Evolutionary conservation across 2,113 vertebrate genomes (phyloP).

Genomic region (Pomatostomus ruficeps): DNA sequence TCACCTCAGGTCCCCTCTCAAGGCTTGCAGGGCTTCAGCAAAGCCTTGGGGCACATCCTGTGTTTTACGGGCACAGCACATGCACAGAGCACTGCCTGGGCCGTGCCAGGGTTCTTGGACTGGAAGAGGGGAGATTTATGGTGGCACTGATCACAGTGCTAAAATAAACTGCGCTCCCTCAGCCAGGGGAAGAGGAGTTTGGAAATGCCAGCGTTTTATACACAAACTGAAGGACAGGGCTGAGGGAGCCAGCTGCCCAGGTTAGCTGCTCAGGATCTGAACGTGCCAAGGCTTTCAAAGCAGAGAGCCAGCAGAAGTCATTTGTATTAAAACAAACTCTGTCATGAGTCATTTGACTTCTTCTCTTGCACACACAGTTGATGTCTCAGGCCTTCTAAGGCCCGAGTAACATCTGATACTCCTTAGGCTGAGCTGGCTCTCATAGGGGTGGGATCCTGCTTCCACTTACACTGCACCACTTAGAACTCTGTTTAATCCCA

Average conservation of each 20-base stretch:
- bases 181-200: background rate
- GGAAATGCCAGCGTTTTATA: background rate
- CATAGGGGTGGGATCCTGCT: slow-evolving; percentile 42
- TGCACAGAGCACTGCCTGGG: background rate
- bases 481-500: slow-evolving; percentile 44
- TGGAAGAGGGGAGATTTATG: slow-evolving; percentile 10
- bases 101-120: background rate
- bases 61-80: background rate
- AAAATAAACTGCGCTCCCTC: slow-evolving; percentile 36
- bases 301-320: slow-evolving; percentile 63
- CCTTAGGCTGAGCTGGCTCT: slow-evolving; percentile 39
- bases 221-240: background rate
- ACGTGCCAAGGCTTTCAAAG: slow-evolving; percentile 60
- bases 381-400: slow-evolving; percentile 65
- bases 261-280: slow-evolving; percentile 8
- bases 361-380: slow-evolving; percentile 65
- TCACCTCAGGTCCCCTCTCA: background rate
- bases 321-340: slow-evolving; percentile 69
- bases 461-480: background rate
- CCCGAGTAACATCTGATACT: slow-evolving; percentile 66
- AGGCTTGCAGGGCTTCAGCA: background rate
- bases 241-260: slow-evolving; percentile 19
- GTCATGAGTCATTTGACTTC: slow-evolving; percentile 75
- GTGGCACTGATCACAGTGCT: slow-evolving; percentile 2
- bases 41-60: background rate